Evolutionary conservation across 2,888 invertebrate genomes (phyloP), one percentile per base, ranked within the genome.

Genomic region (Pelosia muscerda): DNA sequence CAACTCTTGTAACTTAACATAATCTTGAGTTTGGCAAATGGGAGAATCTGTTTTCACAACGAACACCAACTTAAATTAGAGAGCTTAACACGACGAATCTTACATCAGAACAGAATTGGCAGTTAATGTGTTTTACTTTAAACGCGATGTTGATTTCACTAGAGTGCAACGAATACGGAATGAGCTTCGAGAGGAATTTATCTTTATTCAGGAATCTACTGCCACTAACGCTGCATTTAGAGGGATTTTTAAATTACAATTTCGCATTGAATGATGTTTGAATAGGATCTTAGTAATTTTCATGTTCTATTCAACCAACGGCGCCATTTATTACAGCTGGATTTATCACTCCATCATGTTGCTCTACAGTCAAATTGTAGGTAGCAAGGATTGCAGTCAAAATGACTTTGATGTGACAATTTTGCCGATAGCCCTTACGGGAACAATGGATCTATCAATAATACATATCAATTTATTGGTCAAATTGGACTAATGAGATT

Each of bases 11-110:
- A 4, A 63, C 77, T 86, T 79, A 64, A 57, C 57, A 58, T 26
- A 25, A 84, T 81, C 75, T 76, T 75, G 75, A 83, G 82, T 79
- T 76, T 82, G 77, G 81, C 79, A 81, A 83, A 84, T 86, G 85
- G 85, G 76, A 85, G 90, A 91, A 90, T 92, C 90, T 92, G 92
- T 91, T 92, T 92, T 92, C 90, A 83, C 87, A 89, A 89, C 86
- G 89, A 90, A 88, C 87, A 86, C 91, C 84, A 92, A 93, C 90
- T 93, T 92, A 92, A 93, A 93, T 93, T 92, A 92, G 90, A 90
- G 90, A 90, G 88, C 90, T 91, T 90, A 89, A 86, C 87, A 88
- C 89, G 75, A 81, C 86, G 84, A 81, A 86, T 89, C 88, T 87
- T 83, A 86, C 86, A 87, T 86, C 85, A 82, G 81, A 84, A 83